Conservation (phyloP, 2,797 vertebrate genomes). For the Xyrichtys novacula region DNA sequence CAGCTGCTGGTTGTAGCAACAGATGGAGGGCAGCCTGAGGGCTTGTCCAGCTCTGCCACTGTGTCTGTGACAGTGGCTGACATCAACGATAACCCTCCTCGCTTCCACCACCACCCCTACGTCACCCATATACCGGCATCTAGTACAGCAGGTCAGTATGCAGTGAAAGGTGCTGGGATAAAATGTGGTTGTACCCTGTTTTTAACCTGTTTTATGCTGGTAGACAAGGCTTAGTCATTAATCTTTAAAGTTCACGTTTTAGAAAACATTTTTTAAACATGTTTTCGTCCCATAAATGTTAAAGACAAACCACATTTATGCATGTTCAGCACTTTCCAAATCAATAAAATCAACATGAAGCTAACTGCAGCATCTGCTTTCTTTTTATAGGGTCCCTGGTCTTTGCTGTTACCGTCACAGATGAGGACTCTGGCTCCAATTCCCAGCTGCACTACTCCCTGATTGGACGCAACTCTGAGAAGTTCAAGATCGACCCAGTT, state of each 20-base stretch:
- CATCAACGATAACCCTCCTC: constrained; percentile 97
- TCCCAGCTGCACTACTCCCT: constrained; percentile 95
- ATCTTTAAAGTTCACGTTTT: background rate
- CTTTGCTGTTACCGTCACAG: constrained; percentile 97
- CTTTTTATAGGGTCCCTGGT: constrained; percentile 90
- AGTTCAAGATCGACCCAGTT: constrained; percentile 93
- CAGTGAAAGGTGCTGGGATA: background rate
- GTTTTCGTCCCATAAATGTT: too few species aligned
- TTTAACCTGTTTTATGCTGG: background rate
- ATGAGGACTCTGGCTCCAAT: constrained; percentile 93
- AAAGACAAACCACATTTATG: background rate
- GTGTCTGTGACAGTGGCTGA: constrained; percentile 91
- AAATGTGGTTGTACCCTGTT: background rate
- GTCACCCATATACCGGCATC: constrained; percentile 95
- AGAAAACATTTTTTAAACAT: background rate
- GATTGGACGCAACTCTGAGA: constrained; percentile 91
- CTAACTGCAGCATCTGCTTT: too few species aligned
- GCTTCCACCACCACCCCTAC: constrained; percentile 97
- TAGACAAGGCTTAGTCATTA: background rate
- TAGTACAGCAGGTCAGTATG: constrained; percentile 87
- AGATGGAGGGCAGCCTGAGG: constrained; percentile 88
- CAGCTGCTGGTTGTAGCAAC: constrained; percentile 93
- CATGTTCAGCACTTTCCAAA: background rate
- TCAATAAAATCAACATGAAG: background rate
- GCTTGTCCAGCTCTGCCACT: constrained; percentile 93